Evolutionary conservation across 2,113 vertebrate species (phyloP).

Genomic region (Chaetorhynchus papuensis): DNA sequence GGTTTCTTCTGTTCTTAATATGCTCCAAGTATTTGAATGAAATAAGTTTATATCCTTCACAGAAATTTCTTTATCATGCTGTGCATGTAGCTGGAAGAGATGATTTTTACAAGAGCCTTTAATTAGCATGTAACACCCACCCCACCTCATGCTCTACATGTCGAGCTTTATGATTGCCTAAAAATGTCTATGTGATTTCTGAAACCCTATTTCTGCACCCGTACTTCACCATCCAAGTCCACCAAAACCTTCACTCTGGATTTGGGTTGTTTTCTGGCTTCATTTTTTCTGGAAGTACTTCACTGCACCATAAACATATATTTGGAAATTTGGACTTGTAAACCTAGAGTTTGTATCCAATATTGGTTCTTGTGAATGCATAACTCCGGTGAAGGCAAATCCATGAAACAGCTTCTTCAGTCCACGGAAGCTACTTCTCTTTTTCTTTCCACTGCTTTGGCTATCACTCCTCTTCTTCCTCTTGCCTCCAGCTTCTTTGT

Average conservation of each 20-base stretch:
- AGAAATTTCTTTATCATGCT: background rate
- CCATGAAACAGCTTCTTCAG: background rate
- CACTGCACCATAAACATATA: fast-evolving
- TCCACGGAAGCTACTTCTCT: background rate
- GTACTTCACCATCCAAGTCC: background rate
- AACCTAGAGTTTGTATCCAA: background rate
- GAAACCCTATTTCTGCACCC: background rate
- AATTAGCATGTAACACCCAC: background rate
- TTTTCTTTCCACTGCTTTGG: background rate
- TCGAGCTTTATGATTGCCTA: background rate
- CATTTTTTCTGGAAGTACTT: background rate
- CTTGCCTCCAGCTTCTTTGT: background rate
- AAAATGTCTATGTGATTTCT: background rate
- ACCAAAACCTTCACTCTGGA: background rate
- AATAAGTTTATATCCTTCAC: background rate
- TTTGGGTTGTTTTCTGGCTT: background rate
- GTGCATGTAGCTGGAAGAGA: background rate
- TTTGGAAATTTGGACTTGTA: background rate
- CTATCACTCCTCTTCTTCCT: background rate
- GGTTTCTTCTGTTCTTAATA: background rate
- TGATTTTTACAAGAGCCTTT: background rate
- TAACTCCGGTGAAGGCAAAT: background rate
- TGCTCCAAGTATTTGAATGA: background rate
- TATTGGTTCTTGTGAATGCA: background rate
- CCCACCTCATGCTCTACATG: background rate